Conservation (phyloP, 2,888 invertebrate species). For the Syrista parreyssii region DNA sequence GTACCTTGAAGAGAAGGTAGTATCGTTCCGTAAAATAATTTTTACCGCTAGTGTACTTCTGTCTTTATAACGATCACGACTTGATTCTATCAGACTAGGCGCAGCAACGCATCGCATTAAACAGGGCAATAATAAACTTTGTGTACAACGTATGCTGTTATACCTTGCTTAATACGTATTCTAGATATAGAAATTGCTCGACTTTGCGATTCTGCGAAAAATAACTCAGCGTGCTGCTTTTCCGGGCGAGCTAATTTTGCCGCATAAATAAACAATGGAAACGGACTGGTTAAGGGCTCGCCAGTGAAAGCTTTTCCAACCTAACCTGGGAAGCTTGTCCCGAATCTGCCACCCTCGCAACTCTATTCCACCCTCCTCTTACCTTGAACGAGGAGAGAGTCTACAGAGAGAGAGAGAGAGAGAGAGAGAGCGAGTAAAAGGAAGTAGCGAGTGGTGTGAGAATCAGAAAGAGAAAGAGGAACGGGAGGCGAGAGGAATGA, state of each 20-base stretch:
- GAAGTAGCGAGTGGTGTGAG: background rate
- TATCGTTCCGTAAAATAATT: background rate
- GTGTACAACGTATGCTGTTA: background rate
- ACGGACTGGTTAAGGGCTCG: background rate
- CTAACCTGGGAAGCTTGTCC: background rate
- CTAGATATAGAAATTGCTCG: too few species aligned
- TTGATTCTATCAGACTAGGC: background rate
- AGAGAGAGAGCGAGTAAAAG: background rate
- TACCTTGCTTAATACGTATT: background rate
- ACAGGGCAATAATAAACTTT: background rate
- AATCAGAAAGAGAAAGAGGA: constrained; percentile 10
- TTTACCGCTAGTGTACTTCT: background rate
- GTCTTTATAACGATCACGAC: background rate
- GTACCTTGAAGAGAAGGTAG: background rate
- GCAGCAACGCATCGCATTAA: background rate
- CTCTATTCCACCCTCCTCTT: background rate
- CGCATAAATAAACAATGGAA: constrained; percentile 2
- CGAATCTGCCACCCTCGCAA: background rate
- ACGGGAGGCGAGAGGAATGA: constrained; percentile 21
- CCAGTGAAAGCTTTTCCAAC: background rate
- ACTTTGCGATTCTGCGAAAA: background rate
- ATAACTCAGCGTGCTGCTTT: background rate
- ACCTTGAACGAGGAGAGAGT: background rate
- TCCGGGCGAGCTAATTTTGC: background rate
- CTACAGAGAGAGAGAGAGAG: background rate